Base-by-base conservation (phyloP, 2,888 invertebrate species). In the Thera britannica region DNA sequence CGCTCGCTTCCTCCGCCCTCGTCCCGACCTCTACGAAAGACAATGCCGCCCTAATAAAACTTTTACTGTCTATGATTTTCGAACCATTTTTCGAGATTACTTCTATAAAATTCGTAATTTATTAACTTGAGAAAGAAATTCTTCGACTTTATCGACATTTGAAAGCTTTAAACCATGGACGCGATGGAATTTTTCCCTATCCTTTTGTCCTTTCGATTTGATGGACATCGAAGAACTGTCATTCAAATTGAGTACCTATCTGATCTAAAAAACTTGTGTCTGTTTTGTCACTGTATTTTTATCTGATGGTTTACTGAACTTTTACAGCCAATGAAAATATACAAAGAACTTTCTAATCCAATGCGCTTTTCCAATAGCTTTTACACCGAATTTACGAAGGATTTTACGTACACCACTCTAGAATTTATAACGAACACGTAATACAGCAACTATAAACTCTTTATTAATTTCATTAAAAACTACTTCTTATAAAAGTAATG, bases 11-110 rank as follows among this genome's bases (percentile, higher is more conserved):
- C 77, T 62, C 58, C 61, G 75, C 66, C 71, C 75, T 75, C 64
- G 56, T 58, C 69, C 44, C 52, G 52, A 56, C 59, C 69, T 65
- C 70, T 63, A 63, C 63, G 62, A 55, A 70, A 72, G 65, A 89
- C 89, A 88, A 90, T 87, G 85, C 85, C 84, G 81, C 86, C 84
- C 86, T 86, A 90, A 90, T 91, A 90, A 90, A 92, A 90, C 85
- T 92, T 92, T 90, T 90, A 90, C 87, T 86, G 86, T 82, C 89
- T 89, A 90, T 91, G 88, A 90, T 90, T 91, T 90, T 85, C 82
- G 84, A 87, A 89, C 88, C 86, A 89, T 90, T 90, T 88, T 87
- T 82, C 82, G 82, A 87, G 87, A 90, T 88, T 87, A 86, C 84
- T 90, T 89, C 86, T 86, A 90, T 90, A 88, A 90, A 90, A 89